Evolutionary conservation across 2,888 invertebrate genomes (phyloP), one percentile per base, ranked within the genome.

Genomic region (Mesoligia furuncula): DNA sequence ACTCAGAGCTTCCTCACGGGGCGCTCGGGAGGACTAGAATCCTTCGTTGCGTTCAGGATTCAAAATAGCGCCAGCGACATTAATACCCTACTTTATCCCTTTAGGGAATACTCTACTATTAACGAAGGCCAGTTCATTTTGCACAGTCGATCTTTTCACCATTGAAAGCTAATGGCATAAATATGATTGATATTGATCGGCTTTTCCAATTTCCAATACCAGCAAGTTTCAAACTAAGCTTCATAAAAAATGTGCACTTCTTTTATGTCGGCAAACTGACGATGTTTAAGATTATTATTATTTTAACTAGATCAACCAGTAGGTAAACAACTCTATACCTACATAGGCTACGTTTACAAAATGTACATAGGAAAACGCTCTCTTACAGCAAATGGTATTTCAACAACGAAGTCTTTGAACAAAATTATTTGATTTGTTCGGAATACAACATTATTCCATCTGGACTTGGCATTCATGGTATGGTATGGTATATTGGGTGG

Each of bases 401-500:
- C 27, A 15, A 79, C 24, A 24, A 48, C 11, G 8, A 79, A 70
- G 20, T 31, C 20, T 17, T 64, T 54, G 3, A 17, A 48, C 27
- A 27, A 36, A n/a, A 31, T 82, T 51, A 57, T 80, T 82, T 81
- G 67, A 57, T 68, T 80, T 76, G 57, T 57, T 54, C 45, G 75
- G n/a, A 82, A 69, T 68, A 59, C 77, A 54, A 42, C 15, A 81
- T 42, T 27, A 31, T 42, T 42, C n/a, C 9, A 57, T 24, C 20
- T 9, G 64, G 9, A 31, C 15, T 39, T 54, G n/a, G 39, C 36
- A 27, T 54, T 20, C n/a, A 45, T n/a, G 24, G n/a, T n/a, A n/a
- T n/a, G n/a, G n/a, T n/a, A n/a, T n/a, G n/a, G n/a, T n/a, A n/a
- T n/a, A n/a, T n/a, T n/a, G n/a, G n/a, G n/a, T n/a, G n/a, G n/a